Base-by-base conservation (phyloP, 2,888 invertebrate genomes). In the Acanthopleura granulata region DNA sequence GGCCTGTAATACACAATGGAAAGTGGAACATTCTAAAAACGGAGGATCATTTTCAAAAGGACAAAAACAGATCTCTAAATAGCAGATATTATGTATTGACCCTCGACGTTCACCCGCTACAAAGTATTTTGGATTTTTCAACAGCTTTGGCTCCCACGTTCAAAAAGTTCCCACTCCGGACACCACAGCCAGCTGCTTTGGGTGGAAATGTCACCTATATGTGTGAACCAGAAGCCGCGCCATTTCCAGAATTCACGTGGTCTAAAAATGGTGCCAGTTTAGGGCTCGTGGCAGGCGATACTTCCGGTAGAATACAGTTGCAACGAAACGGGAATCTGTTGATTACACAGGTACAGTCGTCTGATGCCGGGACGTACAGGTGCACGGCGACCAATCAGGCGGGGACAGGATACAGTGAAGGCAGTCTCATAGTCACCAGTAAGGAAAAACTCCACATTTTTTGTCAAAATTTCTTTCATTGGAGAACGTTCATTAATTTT, bases 191-290 rank as follows among this genome's bases (percentile, higher is more conserved):
- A n/a, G 97, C 97, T 0, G 96, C 96, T 0, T 95, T 96, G 88
- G 95, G 96, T 16, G 97, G 97, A 18, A 97, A 97, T 90, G 95
- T 96, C 0, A 97, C 97, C 0, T 94, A 98, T 74, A 71, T 80
- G 14, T 98, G 98, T 88, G 94, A 95, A 87, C 98, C 98, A 0
- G 98, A 98, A 91, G 97, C 97, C 11, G 97, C 98, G 0, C 98
- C 98, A 0, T 93, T 93, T 40, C 86, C 88, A 14, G 76, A 94
- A 81, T 96, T 96, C 87, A 93, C 94, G 57, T 98, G 98, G 98
- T 95, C 95, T 84, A 96, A 96, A 88, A 95, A 97, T 91, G 95
- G 94, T 11, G 75, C 57, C 16, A 77, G 72, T 49, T 29, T 83
- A 14, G 81, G 76, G 49, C 74, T 74, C 27, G 73, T 74, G 0